Evolutionary conservation across 2,113 vertebrate genomes (phyloP).

Genomic region (Clarias magur): DNA sequence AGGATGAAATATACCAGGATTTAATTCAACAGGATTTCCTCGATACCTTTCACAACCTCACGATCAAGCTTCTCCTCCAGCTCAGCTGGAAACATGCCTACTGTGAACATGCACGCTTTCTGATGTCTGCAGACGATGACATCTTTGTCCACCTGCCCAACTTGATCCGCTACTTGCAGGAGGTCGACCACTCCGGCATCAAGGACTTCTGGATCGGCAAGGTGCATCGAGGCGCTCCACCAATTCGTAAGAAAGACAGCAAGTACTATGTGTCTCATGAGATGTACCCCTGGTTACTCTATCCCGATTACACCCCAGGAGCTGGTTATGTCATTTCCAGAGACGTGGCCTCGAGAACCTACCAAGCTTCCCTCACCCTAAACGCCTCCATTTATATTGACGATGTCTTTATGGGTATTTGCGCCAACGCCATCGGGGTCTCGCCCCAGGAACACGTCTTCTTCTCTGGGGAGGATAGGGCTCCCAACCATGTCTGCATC

Average conservation of each 20-base stretch:
- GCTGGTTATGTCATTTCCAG: slow-evolving; percentile 87
- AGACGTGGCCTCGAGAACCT: slow-evolving; percentile 85
- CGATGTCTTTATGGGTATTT: slow-evolving; percentile 97
- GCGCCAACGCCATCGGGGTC: slow-evolving; percentile 83
- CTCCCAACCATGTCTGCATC: slow-evolving; percentile 88
- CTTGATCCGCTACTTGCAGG: slow-evolving; percentile 84
- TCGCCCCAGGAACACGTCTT: slow-evolving; percentile 84
- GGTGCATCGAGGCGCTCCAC: slow-evolving; percentile 86
- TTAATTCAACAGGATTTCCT: slow-evolving; percentile 92
- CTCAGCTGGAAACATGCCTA: slow-evolving; percentile 87
- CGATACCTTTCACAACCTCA: slow-evolving; percentile 95
- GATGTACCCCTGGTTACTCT: slow-evolving; percentile 90
- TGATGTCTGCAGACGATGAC: slow-evolving; percentile 95
- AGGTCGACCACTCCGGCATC: slow-evolving; percentile 67
- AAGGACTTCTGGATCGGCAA: slow-evolving; percentile 89
- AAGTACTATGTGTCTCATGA: slow-evolving; percentile 91
- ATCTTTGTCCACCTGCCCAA: slow-evolving; percentile 96
- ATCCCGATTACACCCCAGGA: slow-evolving; percentile 94
- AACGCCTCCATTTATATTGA: slow-evolving; percentile 93
- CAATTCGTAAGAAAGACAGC: slow-evolving; percentile 81
- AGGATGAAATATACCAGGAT: slow-evolving; percentile 78
- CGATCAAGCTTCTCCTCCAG: slow-evolving; percentile 90
- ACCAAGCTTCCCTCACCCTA: slow-evolving; percentile 84
- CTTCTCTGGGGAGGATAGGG: slow-evolving; percentile 91
- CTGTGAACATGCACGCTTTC: slow-evolving; percentile 86